Conservation (phyloP, 2,113 vertebrate genomes). For the Bothrops jararaca region DNA sequence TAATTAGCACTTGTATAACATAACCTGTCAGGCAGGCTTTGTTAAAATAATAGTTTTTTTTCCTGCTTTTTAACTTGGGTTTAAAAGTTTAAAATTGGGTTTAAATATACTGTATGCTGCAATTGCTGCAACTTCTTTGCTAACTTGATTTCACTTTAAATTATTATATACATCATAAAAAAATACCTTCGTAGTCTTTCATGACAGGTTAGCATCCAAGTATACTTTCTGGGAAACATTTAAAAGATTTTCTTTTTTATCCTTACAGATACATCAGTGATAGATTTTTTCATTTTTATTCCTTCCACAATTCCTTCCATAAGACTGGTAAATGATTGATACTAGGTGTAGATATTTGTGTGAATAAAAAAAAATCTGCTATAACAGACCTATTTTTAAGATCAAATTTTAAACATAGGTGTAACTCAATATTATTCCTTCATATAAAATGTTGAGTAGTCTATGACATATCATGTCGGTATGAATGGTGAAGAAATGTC, state of each 20-base stretch:
- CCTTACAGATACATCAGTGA: not conserved
- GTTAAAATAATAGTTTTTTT: not conserved
- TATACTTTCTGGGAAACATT: not conserved
- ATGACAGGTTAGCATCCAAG: not conserved
- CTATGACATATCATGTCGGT: not conserved
- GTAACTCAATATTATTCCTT: not conserved
- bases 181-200: not conserved
- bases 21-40: conserved; percentile 49
- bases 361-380: conserved; percentile 17
- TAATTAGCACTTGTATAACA: not conserved
- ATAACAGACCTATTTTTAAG: not conserved
- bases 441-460: not conserved
- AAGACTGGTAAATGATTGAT: rapidly evolving
- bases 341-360: conserved; percentile 22
- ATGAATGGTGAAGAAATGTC: not conserved
- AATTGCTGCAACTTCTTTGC: not conserved
- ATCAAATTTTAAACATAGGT: not conserved
- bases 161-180: not conserved
- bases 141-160: not conserved
- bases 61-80: not conserved
- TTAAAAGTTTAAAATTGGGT: not conserved
- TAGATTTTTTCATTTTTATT: not conserved
- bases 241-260: not conserved
- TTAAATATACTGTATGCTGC: not conserved
- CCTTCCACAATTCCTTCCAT: not conserved